Evolutionary conservation across 2,888 invertebrate genomes (phyloP), one percentile per base, ranked within the genome.

Genomic region (Agrilus cyanescens): DNA sequence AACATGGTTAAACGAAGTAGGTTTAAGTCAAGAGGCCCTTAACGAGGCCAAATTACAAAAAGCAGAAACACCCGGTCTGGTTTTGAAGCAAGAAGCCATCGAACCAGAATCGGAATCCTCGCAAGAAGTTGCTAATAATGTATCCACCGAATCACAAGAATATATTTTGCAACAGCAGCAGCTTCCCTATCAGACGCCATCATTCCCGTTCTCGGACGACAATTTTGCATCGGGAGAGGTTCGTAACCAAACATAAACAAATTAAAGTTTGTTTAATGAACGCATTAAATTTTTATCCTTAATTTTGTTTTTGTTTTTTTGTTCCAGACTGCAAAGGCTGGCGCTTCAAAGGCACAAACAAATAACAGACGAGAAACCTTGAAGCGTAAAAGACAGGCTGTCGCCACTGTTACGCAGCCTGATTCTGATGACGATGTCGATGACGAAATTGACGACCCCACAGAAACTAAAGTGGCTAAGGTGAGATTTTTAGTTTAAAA

Each of bases 1-100:
- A 45, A 50, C 58, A 51, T 67, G 64, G 66, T 48, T 67, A 33
- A 57, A 54, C 12, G 56, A 61, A 52, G 50, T 53, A 7, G 57
- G 54, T 31, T 48, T 49, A 40, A 30, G 47, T 33, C 38, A 50
- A 38, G 48, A 43, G 41, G 32, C 47, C 10, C 46, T 49, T 40
- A 12, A 46, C 44, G 29, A 47, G 37, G 37, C 41, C 43, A 41
- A 48, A 44, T 41, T 43, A 45, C 25, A 25, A 46, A 48, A 48
- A 49, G 47, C 37, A 35, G 48, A 37, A 47, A 41, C 40, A 37
- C 47, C 53, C 34, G 45, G 48, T 31, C 55, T 46, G 7, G 20
- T 45, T n/a, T 25, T 58, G 7, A 58, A 58, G 41, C 50, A 57
- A 46, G 58, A 56, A 43, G 46, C 50, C 12, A 45, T 51, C 34